Percentiles rank a stretch among this genome's conserved stretches.
phyloP scores from a whole-genome alignment of 2,113 vertebrate genomes.

The Elephantulus edwardii region DNA sequence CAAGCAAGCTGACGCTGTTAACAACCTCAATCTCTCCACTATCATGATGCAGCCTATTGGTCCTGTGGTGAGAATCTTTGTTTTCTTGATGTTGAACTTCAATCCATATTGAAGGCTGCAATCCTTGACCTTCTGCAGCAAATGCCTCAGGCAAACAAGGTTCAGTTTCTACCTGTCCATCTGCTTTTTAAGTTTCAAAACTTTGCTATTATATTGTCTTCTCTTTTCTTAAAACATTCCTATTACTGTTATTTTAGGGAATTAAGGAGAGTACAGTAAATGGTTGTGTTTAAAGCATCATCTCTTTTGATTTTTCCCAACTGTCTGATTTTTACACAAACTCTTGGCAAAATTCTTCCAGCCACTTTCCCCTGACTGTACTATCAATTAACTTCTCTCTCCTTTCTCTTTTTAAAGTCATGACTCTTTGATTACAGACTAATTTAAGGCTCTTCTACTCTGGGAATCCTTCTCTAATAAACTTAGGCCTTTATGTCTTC shows the following conservation, averaged over 20 bases:
- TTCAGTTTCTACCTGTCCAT: not conserved
- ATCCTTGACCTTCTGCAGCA: too few relatives aligned
- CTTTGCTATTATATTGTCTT: not conserved
- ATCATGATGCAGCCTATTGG: too few relatives aligned
- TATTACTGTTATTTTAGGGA: not conserved
- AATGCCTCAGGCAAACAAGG: not conserved
- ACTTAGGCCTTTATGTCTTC: not conserved
- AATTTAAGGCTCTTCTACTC: not conserved
- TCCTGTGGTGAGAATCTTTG: too few relatives aligned
- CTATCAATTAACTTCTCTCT: not conserved
- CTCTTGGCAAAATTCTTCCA: not conserved
- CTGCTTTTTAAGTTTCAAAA: not conserved
- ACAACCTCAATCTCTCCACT: too few relatives aligned
- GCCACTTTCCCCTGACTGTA: not conserved
- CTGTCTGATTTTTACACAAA: not conserved
- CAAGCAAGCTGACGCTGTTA: too few relatives aligned
- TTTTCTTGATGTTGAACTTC: too few relatives aligned
- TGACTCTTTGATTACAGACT: not conserved
- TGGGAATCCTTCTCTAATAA: not conserved
- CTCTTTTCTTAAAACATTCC: conserved; percentile 43
- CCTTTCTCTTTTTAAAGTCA: not conserved
- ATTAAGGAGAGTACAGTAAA: not conserved
- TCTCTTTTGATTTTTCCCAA: conserved; percentile 3
- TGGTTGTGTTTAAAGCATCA: not conserved
- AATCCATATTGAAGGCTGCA: too few relatives aligned